Evolutionary conservation across 2,888 invertebrate genomes (phyloP), one percentile per base, ranked within the genome.

Genomic region (Panorpa germanica): DNA sequence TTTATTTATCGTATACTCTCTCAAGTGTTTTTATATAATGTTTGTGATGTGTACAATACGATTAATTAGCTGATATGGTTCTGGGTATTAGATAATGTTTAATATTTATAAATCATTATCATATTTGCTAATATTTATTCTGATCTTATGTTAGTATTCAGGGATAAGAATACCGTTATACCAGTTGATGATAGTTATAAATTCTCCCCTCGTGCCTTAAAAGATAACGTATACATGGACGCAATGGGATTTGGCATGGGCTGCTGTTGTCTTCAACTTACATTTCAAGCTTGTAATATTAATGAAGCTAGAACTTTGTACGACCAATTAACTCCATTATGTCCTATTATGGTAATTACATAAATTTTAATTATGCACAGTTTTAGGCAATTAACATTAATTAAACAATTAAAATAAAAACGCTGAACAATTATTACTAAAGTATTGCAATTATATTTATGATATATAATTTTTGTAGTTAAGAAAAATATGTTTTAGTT

Each of bases 231-330:
- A 38, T 91, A 96, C 47, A 77, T 98, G 77, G 98, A 99, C 55
- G 88, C 91, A 2, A 96, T 98, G 96, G 96, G 95, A 14, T 98
- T 98, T 52, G 96, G 95, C 32, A 98, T 98, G 98, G 98, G 98
- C 17, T 93, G 93, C 52, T 91, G 88, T 46, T 96, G 95, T 49
- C 63, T 96, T 21, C 96, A 96, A 53, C 65, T 91, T 32, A 91
- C 90, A 28, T 96, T 98, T 61, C 82, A 90, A 57, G 95, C 96
- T 2, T 90, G 90, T 53, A 93, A 93, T 51, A 90, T 99, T 38
- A 70, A 69, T 25, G 98, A 99, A 60, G 96, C 96, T 4, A 65
- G 91, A 38, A 82, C 81, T 20, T 63, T 99, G 2, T 99, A 99
- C 49, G 98, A 98, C 53, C 96, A 98, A 51, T 64, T 98, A 17